These are phyloP conservation scores for Argopecten irradians DNA, from an alignment of 1,140 invertebrate genomes.

Conservation along the genomic window DNA sequence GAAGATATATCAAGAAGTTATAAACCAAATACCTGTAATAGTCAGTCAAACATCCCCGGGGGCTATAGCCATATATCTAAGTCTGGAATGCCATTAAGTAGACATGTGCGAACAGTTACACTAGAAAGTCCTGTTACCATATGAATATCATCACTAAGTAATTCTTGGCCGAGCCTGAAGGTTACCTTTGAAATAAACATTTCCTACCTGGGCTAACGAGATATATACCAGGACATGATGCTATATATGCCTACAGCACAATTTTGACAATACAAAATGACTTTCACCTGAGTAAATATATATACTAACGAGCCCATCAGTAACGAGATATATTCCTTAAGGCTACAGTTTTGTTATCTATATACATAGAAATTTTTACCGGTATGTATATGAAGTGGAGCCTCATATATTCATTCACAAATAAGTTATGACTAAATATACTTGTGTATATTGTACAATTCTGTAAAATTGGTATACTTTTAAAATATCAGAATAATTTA, in stretches of 20 bases:
- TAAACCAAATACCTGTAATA: background rate
- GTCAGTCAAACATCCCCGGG: background rate
- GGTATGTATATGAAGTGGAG: background rate
- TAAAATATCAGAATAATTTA: too few relatives aligned
- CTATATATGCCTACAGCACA: background rate
- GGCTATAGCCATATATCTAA: too few relatives aligned
- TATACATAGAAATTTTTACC: background rate
- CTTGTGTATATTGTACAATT: too few relatives aligned
- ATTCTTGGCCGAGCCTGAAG: background rate
- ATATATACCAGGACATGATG: background rate
- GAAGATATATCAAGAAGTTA: background rate
- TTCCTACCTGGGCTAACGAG: background rate
- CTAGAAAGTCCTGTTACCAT: background rate
- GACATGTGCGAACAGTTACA: background rate
- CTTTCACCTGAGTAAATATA: conserved; percentile 11
- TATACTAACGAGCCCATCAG: background rate
- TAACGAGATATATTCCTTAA: background rate
- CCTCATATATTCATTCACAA: conserved; percentile 21
- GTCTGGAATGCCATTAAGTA: background rate
- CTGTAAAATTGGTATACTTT: too few relatives aligned
- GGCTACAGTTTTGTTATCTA: background rate
- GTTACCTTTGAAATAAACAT: background rate
- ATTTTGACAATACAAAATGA: conserved; percentile 18
- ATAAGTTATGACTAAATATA: background rate
- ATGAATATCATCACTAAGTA: background rate